Percentiles rank a stretch among this genome's conserved stretches.
These are phyloP conservation scores for Calephelis perditalis DNA, from an alignment of 2,888 invertebrate species.

Conservation along the genomic window DNA sequence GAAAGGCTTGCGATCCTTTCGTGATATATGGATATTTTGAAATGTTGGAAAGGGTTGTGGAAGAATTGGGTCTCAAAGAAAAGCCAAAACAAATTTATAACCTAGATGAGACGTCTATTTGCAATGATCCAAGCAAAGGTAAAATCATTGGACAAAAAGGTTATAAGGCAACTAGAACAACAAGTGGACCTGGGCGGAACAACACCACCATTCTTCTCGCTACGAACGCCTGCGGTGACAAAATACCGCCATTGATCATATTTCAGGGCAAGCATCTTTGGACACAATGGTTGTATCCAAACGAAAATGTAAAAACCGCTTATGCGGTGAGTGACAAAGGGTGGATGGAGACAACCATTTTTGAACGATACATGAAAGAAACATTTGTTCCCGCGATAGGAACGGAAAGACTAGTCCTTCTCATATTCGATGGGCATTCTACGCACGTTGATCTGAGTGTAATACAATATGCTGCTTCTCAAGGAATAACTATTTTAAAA, in stretches of 20 bases:
- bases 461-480: not conserved
- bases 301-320: too few relatives aligned
- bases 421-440: not conserved
- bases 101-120: constrained; percentile 29
- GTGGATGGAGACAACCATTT: constrained; percentile 33
- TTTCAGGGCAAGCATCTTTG: too few relatives aligned
- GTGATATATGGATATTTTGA: constrained; percentile 29
- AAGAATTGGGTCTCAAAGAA: constrained; percentile 24
- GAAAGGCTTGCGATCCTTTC: not conserved
- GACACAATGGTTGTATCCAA: too few relatives aligned
- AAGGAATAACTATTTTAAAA: not conserved
- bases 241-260: too few relatives aligned
- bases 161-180: too few relatives aligned
- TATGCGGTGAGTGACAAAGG: too few relatives aligned
- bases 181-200: too few relatives aligned
- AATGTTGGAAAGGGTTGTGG: constrained; percentile 26
- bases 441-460: not conserved
- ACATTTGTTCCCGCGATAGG: constrained; percentile 25
- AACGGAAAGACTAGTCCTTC: not conserved
- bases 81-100: constrained; percentile 31
- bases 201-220: too few relatives aligned
- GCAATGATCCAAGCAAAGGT: constrained; percentile 17
- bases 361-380: constrained; percentile 32
- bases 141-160: not conserved
- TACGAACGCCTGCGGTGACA: too few relatives aligned